Conservation (phyloP, 2,888 invertebrate genomes). For the Euphydryas editha region DNA sequence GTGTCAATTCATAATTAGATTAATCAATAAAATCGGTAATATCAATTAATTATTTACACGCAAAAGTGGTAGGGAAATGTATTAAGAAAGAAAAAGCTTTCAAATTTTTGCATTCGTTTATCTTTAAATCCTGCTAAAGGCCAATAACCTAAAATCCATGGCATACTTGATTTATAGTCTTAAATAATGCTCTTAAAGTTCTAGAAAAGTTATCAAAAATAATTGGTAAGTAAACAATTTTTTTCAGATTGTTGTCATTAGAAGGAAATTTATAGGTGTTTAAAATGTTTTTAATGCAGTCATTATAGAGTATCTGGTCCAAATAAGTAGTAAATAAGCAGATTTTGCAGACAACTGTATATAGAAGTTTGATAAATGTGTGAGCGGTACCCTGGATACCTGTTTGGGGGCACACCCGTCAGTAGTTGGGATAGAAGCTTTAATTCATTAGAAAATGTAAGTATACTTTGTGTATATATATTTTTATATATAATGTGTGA, state of each 20-base stretch:
- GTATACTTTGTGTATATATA: slow-evolving; percentile 47
- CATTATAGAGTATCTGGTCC: slow-evolving; percentile 42
- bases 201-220: slow-evolving; percentile 10
- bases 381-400: slow-evolving; percentile 75
- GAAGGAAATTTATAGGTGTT: slow-evolving; percentile 16
- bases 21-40: slow-evolving; percentile 37
- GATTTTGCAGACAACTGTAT: slow-evolving; percentile 35
- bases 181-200: slow-evolving; percentile 2
- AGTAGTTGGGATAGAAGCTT: slow-evolving; percentile 80
- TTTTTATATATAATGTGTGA: not conserved
- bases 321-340: slow-evolving; percentile 29
- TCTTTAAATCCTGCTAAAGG: slow-evolving; percentile 4
- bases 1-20: slow-evolving; percentile 46
- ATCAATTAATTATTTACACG: not conserved
- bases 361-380: slow-evolving; percentile 61
- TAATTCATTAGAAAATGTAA: slow-evolving; percentile 77
- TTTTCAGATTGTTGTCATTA: slow-evolving; percentile 38
- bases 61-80: not conserved
- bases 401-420: slow-evolving; percentile 78
- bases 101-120: not conserved
- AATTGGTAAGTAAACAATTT: not conserved
- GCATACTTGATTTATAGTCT: slow-evolving; percentile 8
- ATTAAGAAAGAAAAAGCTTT: not conserved
- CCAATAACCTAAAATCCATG: slow-evolving; percentile 12
- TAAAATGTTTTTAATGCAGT: slow-evolving; percentile 37